These are phyloP conservation scores for Gari tellinella DNA, from an alignment of 2,888 invertebrate genomes.

Conservation along the genomic window DNA sequence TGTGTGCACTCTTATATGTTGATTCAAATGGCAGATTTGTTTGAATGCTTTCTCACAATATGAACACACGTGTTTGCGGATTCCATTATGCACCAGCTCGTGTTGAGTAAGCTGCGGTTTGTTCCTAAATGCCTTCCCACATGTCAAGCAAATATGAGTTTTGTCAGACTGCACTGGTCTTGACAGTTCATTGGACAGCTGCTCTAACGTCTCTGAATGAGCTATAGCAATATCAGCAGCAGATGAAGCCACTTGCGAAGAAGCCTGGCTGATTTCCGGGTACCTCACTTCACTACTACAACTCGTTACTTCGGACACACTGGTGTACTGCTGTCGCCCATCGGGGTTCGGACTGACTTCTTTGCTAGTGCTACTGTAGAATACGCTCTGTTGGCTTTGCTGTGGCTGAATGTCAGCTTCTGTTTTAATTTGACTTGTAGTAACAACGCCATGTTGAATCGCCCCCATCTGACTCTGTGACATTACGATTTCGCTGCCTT, in stretches of 20 bases:
- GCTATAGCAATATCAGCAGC: background rate
- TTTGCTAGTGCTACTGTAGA: background rate
- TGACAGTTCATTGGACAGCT: background rate
- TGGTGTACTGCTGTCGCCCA: background rate
- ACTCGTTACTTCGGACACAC: background rate
- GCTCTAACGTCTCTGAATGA: background rate
- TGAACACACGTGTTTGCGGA: constrained; percentile 98
- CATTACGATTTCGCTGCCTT: constrained; percentile 48
- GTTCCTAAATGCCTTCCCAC: constrained; percentile 97
- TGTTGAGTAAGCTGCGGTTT: constrained; percentile 99
- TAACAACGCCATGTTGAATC: constrained; percentile 5
- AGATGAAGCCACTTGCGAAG: background rate
- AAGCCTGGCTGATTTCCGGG: background rate
- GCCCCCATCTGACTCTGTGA: constrained; percentile 22
- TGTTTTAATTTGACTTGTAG: background rate
- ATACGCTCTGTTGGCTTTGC: background rate
- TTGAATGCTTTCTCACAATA: constrained; percentile 98
- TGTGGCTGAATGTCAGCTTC: background rate
- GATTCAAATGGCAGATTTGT: constrained; percentile 97
- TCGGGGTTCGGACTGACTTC: background rate
- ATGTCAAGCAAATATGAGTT: constrained; percentile 98
- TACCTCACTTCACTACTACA: background rate
- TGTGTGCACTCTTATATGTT: constrained; percentile 97
- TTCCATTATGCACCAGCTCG: constrained; percentile 97
- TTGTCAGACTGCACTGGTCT: constrained; percentile 86